Percentiles rank a stretch among this genome's conserved stretches.
These are phyloP conservation scores for Molossus alvarezi DNA, from an alignment of 2,797 vertebrate genomes.

Conservation along the genomic window DNA sequence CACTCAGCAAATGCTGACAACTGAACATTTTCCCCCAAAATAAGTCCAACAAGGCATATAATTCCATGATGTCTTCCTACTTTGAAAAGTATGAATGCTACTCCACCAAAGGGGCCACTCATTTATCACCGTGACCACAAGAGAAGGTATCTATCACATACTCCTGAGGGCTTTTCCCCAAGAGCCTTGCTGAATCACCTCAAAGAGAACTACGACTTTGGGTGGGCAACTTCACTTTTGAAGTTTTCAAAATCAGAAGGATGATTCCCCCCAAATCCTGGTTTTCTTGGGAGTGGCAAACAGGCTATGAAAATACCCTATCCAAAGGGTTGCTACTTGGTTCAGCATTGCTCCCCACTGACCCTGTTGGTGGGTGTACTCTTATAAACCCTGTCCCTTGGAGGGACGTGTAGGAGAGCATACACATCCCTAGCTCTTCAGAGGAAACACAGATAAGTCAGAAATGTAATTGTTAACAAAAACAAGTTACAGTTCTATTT, in stretches of 20 bases:
- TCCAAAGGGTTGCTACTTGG: neutral
- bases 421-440: neutral
- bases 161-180: neutral
- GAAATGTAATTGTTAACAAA: neutral
- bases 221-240: neutral
- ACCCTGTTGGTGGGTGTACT: neutral
- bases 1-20: slow-evolving; percentile 13
- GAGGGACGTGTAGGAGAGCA: neutral
- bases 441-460: neutral
- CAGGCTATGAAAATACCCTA: neutral
- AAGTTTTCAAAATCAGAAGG: slow-evolving; percentile 26
- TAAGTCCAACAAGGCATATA: slow-evolving; percentile 12
- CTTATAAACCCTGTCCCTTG: neutral
- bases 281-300: neutral
- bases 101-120: neutral
- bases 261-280: neutral
- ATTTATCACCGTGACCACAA: slow-evolving; percentile 30
- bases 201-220: neutral
- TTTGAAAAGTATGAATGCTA: slow-evolving; percentile 30
- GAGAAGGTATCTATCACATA: neutral
- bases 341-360: neutral
- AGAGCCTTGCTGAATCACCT: neutral
- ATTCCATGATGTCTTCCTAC: slow-evolving; percentile 24
- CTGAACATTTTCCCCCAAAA: neutral
- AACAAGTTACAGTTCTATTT: neutral